Percentiles rank a stretch among this genome's conserved stretches.
phyloP scores from a whole-genome alignment of 1,140 invertebrate species.

The Nephila pilipes region DNA sequence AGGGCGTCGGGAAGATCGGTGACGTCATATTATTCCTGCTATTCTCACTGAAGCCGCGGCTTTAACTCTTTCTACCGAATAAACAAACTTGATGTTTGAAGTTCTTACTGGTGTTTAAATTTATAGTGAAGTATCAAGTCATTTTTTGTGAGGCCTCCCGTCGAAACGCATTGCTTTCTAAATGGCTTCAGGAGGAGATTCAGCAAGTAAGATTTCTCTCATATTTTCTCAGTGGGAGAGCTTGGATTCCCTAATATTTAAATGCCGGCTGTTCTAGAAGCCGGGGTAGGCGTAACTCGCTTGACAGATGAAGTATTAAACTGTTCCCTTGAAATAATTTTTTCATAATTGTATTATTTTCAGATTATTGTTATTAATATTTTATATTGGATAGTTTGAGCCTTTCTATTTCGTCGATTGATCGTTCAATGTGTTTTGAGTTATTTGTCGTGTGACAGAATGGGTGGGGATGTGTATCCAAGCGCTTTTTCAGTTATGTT shows the following conservation, averaged over 20 bases:
- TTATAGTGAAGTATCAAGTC: background rate
- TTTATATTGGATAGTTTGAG: background rate
- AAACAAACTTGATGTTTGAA: constrained; percentile 42
- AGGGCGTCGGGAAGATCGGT: constrained; percentile 24
- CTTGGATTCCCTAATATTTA: background rate
- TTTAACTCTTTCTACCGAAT: constrained; percentile 7
- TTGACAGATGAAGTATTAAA: background rate
- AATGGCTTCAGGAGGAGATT: constrained; percentile 49
- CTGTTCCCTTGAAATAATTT: background rate
- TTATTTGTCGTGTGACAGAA: background rate
- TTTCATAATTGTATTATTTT: background rate
- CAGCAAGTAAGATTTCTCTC: constrained; percentile 25
- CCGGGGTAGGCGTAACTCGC: constrained; percentile 19
- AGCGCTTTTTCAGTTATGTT: background rate
- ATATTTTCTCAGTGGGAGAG: background rate
- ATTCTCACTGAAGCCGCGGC: background rate
- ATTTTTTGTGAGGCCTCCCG: background rate
- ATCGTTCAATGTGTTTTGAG: background rate
- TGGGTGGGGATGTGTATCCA: background rate
- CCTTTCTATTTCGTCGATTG: background rate
- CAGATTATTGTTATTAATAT: background rate
- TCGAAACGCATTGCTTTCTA: background rate
- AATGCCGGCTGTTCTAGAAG: background rate
- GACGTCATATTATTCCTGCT: constrained; percentile 34
- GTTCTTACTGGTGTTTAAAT: background rate